A percentile compares a stretch with the other conserved stretches of the same genome.
Conservation (phyloP, 1,140 invertebrate species). For the Atta cephalotes region DNA sequence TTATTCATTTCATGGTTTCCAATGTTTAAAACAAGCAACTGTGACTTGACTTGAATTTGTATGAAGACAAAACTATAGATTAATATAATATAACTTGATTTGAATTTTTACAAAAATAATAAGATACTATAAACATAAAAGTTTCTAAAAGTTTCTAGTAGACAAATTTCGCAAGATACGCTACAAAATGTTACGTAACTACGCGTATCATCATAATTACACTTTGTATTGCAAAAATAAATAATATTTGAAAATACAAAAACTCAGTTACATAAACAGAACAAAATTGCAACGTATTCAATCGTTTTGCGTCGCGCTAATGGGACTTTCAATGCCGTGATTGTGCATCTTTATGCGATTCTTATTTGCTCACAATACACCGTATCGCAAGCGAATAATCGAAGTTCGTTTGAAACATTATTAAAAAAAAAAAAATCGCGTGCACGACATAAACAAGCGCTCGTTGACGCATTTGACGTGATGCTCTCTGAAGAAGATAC, state of each 20-base stretch:
- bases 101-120: neutral
- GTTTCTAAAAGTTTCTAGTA: neutral
- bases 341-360: neutral
- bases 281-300: neutral
- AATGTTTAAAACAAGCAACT: no score
- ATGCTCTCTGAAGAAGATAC: neutral
- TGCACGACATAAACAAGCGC: neutral
- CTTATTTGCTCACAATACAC: neutral
- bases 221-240: neutral
- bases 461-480: neutral
- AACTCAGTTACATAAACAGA: constrained; percentile 66
- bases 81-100: neutral
- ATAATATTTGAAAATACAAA: constrained; percentile 39
- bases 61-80: no score
- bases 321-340: neutral
- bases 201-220: neutral
- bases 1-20: no score
- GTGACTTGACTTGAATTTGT: no score
- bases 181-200: neutral
- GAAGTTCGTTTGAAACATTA: neutral
- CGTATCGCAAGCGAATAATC: neutral
- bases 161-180: neutral
- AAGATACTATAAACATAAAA: neutral
- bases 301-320: neutral
- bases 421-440: neutral